Evolutionary conservation across 2,888 invertebrate genomes (phyloP).

Genomic region (Teinopalpus imperialis): DNA sequence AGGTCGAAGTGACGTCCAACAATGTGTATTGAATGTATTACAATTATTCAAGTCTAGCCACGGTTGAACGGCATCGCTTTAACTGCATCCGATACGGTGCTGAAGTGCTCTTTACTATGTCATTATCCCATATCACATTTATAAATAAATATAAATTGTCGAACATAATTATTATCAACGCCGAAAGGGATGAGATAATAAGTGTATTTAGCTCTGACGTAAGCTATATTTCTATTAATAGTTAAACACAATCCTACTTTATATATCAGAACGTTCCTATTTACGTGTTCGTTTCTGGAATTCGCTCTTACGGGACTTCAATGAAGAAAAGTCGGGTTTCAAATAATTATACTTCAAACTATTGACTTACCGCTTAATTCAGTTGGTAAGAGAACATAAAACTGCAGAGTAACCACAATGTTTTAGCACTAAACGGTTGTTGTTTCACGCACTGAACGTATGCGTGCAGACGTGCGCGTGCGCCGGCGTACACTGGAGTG

Average conservation of each 20-base stretch:
- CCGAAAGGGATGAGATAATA: constrained; percentile 16
- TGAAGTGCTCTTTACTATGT: not conserved
- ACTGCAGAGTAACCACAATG: constrained; percentile 37
- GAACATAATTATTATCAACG: constrained; percentile 1
- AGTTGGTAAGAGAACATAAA: not conserved
- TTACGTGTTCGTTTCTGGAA: constrained; percentile 13
- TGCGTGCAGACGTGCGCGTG: constrained; percentile 66
- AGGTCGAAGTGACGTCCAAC: not conserved
- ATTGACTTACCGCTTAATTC: constrained; percentile 7
- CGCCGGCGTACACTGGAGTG: constrained; percentile 55
- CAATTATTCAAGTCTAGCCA: constrained; percentile 6
- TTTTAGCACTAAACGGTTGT: constrained; percentile 52
- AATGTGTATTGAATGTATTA: constrained; percentile 6
- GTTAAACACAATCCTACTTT: constrained; percentile 6
- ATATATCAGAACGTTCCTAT: constrained; percentile 9
- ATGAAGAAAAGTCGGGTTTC: not conserved
- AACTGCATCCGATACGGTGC: constrained; percentile 4
- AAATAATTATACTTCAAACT: not conserved
- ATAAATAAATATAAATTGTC: constrained; percentile 8
- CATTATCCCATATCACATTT: constrained; percentile 13
- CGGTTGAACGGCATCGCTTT: constrained; percentile 18
- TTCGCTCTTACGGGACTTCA: constrained; percentile 2
- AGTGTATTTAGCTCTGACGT: constrained; percentile 11
- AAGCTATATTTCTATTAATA: constrained; percentile 12
- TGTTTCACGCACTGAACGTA: constrained; percentile 59